Percentiles rank a stretch among this genome's conserved stretches.
These are phyloP conservation scores for Shargacucullia verbasci DNA, from an alignment of 2,888 invertebrate species.

Conservation along the genomic window DNA sequence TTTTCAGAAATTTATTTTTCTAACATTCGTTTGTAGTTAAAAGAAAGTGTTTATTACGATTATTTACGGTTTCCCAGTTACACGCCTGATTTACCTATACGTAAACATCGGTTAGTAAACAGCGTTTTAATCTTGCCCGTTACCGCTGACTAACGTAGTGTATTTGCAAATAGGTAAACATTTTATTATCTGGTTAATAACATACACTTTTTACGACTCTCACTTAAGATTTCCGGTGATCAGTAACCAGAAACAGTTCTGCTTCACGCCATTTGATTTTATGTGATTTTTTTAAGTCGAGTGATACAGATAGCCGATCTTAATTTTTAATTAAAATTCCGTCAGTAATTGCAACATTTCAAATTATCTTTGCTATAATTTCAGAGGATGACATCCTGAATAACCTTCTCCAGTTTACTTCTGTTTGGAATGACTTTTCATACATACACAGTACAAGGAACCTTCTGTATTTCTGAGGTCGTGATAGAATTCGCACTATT, in stretches of 20 bases:
- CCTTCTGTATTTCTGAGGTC: neutral
- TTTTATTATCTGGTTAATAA: constrained; percentile 58
- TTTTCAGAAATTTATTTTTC: constrained; percentile 36
- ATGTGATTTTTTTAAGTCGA: constrained; percentile 14
- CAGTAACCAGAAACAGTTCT: constrained; percentile 51
- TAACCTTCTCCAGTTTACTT: too few relatives aligned
- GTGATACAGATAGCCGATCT: constrained; percentile 4
- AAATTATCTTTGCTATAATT: too few relatives aligned
- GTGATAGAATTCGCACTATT: constrained; percentile 4
- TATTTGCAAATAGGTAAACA: constrained; percentile 53
- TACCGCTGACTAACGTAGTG: constrained; percentile 43
- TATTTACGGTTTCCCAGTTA: constrained; percentile 53
- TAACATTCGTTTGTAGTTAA: constrained; percentile 45
- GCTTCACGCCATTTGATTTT: constrained; percentile 47
- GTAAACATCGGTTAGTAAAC: constrained; percentile 60
- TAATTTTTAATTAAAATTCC: constrained; percentile 3
- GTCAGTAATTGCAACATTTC: neutral
- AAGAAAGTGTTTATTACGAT: constrained; percentile 58
- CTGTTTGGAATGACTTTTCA: too few relatives aligned
- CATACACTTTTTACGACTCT: constrained; percentile 56
- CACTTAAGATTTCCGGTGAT: constrained; percentile 60
- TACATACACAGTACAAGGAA: too few relatives aligned
- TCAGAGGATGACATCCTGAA: too few relatives aligned
- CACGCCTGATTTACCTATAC: constrained; percentile 52
- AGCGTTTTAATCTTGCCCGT: constrained; percentile 42